These are phyloP conservation scores for Ammodytes marinus DNA, from an alignment of 2,113 vertebrate species.

Conservation along the genomic window DNA sequence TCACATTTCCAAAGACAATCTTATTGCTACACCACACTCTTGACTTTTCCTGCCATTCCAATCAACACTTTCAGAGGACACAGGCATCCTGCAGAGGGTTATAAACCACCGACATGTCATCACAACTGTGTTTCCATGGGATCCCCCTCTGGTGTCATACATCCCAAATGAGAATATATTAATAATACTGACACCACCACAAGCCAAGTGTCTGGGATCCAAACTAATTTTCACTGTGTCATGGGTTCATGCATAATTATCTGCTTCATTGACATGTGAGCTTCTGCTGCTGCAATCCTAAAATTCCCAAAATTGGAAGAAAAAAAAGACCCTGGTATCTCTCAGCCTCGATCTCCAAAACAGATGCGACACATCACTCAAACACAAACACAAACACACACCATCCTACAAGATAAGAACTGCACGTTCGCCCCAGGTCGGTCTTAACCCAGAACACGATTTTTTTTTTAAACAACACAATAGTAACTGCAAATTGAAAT, in stretches of 20 bases:
- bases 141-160: slow-evolving; percentile 48
- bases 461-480: slow-evolving; percentile 24
- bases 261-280: slow-evolving; percentile 68
- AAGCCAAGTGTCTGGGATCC: slow-evolving; percentile 65
- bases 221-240: slow-evolving; percentile 77
- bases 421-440: slow-evolving; percentile 56
- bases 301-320: slow-evolving; percentile 58
- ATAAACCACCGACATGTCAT: slow-evolving; percentile 40
- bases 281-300: slow-evolving; percentile 56
- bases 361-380: slow-evolving; percentile 56
- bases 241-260: slow-evolving; percentile 78
- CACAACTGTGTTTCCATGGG: slow-evolving; percentile 45
- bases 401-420: slow-evolving; percentile 52
- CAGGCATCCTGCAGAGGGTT: slow-evolving; percentile 37
- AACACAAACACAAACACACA: slow-evolving; percentile 42
- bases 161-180: slow-evolving; percentile 71
- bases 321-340: slow-evolving; percentile 36
- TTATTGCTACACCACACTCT: slow-evolving; percentile 22
- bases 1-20: slow-evolving; percentile 40
- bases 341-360: slow-evolving; percentile 44
- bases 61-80: slow-evolving; percentile 59
- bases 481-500: slow-evolving; percentile 63
- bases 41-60: slow-evolving; percentile 54
- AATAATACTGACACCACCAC: slow-evolving; percentile 69
- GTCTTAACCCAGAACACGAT: slow-evolving; percentile 62